Base-by-base conservation (phyloP, 1,140 invertebrate species). In the Drosophila persimilis region DNA sequence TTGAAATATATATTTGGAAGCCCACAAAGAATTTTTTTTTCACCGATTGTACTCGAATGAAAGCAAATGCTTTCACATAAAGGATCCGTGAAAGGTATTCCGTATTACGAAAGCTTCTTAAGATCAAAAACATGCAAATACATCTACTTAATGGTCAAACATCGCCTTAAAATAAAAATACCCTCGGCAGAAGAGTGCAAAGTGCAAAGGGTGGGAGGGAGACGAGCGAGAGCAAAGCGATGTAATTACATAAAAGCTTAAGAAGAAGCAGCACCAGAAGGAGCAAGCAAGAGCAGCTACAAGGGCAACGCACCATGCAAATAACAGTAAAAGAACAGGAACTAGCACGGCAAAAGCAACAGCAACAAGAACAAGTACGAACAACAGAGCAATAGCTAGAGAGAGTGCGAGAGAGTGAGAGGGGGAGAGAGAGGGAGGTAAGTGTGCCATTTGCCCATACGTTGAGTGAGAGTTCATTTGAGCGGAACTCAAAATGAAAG, bases 221-320 rank as follows among this genome's bases (percentile, higher is more conserved):
- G 26, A 29, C 26, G 44, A 51, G 51, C 3, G 11, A 39, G 48
- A 50, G 46, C 9, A 57, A 56, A 63, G 50, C 43, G 64, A 60
- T 81, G 70, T 86, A 88, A 88, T 78, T 85, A 85, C 78, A 85
- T 74, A 81, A 77, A 74, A 71, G 81, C 77, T 39, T 39, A 39
- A 39, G 35, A 39, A 39, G 35, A 13, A 39, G 9, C 31, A 35
- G 31, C 9, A 26, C 3, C 31, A 29, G 58, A 22, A 43, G 58
- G 31, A 43, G 22, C 31, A 29, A 6, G 11, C 35, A 11, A 11
- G 3, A 43, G n/a, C 57, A 43, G 61, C 20, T 50, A 69, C 48
- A 48, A 61, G 74, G 65, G 79, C 64, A 81, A 74, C 61, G 73
- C 50, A 77, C 78, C 63, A 61, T 73, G 67, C 55, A 69, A 79